Base-by-base conservation (phyloP, 2,888 invertebrate genomes). In the Standfussiana lucernea region DNA sequence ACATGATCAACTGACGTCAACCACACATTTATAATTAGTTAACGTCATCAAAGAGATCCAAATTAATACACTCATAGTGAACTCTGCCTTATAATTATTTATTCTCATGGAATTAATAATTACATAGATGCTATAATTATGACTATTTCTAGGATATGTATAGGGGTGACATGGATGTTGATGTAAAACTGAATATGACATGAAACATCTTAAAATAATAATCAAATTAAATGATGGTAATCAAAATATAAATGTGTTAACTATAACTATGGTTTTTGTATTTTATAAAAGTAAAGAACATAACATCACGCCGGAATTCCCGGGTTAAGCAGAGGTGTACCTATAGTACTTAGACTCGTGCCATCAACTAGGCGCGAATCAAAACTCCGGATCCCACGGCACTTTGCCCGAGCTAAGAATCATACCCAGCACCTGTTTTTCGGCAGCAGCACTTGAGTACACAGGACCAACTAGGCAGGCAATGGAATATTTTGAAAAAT, bases 61-160 rank as follows among this genome's bases (percentile, higher is more conserved):
- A 86, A 82, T 82, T 85, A 84, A 76, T 85, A 70, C 37, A 72
- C 28, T 32, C 72, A 59, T 59, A 42, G 68, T 47, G 66, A 77
- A 80, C 45, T 75, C 78, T 76, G 74, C 86, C 80, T 80, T 88
- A 79, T 88, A 87, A 87, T 82, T 82, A 82, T 86, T 87, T 87
- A 84, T 82, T 86, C 75, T 77, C 79, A 76, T 80, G 61, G 74
- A 84, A 86, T 84, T 82, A 69, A 87, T 87, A 89, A 87, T 88
- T 70, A 88, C 45, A 79, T 70, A 68, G 79, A 79, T 72, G 71
- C 75, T 86, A 81, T 82, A 76, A 87, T 84, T 40, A 81, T 80
- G 62, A 74, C 72, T 67, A 61, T 87, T 77, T 79, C 81, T 76
- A 71, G 62, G 75, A 84, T 79, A 68, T 84, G 79, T 78, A 71